Base-by-base conservation (phyloP, 2,888 invertebrate species). In the Heterodera filipjevi region DNA sequence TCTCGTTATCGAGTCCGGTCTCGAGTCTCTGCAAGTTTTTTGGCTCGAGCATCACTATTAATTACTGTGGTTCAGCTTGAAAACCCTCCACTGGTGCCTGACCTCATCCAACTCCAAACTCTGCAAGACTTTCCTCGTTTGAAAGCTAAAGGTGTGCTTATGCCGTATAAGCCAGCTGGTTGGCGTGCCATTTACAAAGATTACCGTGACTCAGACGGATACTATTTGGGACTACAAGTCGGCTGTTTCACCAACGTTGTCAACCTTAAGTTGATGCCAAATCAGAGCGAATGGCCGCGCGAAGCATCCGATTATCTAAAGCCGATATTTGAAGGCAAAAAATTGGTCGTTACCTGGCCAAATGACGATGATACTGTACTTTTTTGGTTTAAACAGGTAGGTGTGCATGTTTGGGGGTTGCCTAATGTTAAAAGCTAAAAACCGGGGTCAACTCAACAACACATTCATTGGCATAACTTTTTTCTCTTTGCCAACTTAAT, bases 381-480 rank as follows among this genome's bases (percentile, higher is more conserved):
- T 3, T 68, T 68, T 27, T 68, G 68, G 68, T 68, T 68, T 16
- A 68, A 68, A 32, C 68, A 68, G 68, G 68, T 35, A n/a, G n/a
- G n/a, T n/a, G n/a, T n/a, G n/a, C n/a, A n/a, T n/a, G n/a, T n/a
- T n/a, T n/a, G n/a, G n/a, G n/a, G n/a, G n/a, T n/a, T n/a, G n/a
- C n/a, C n/a, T n/a, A n/a, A n/a, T n/a, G n/a, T n/a, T n/a, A n/a
- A n/a, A n/a, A n/a, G n/a, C n/a, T n/a, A n/a, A n/a, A n/a, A n/a
- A n/a, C n/a, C n/a, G n/a, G n/a, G n/a, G n/a, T n/a, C n/a, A n/a
- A n/a, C n/a, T n/a, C n/a, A n/a, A n/a, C n/a, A n/a, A n/a, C n/a
- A n/a, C n/a, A n/a, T n/a, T n/a, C n/a, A n/a, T n/a, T n/a, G n/a
- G n/a, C n/a, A n/a, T n/a, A n/a, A n/a, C n/a, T n/a, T n/a, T n/a